These are phyloP conservation scores for Eristalis intricaria DNA, from an alignment of 2,888 invertebrate genomes.

Conservation along the genomic window DNA sequence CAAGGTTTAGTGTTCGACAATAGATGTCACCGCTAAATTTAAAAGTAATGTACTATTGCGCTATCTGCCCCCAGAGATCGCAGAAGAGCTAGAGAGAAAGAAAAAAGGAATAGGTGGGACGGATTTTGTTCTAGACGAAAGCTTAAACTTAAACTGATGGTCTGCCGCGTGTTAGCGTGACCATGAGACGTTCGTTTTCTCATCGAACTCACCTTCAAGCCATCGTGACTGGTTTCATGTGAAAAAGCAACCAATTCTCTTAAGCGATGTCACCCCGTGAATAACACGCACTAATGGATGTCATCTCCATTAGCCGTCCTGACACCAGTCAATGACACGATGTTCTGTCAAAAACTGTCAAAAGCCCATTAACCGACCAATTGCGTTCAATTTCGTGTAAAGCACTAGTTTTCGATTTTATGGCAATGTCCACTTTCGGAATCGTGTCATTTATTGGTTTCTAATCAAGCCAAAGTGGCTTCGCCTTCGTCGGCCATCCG, in stretches of 20 bases:
- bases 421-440: slow-evolving; percentile 17
- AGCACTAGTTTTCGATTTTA: slow-evolving; percentile 8
- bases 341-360: slow-evolving; percentile 1
- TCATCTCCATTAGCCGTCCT: slow-evolving; percentile 4
- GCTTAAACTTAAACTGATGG: too few species aligned
- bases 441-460: slow-evolving; percentile 38
- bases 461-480: slow-evolving; percentile 37
- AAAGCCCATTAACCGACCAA: neutral
- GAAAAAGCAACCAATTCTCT: neutral
- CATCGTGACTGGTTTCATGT: neutral
- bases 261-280: slow-evolving; percentile 1
- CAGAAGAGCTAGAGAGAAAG: too few species aligned
- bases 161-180: neutral
- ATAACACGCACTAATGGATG: slow-evolving; percentile 17
- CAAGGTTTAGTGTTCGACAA: too few species aligned
- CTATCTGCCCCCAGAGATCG: too few species aligned
- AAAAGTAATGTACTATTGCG: too few species aligned
- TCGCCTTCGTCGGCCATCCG: slow-evolving; percentile 17
- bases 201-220: neutral
- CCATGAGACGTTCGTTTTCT: neutral
- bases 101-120: too few species aligned
- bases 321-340: slow-evolving; percentile 20
- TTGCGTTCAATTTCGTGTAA: neutral
- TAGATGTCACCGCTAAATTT: too few species aligned
- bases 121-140: too few species aligned